A percentile compares a stretch with the other conserved stretches of the same genome.
Evolutionary conservation across 2,888 invertebrate genomes (phyloP).

Genomic region (Papilio protenor): DNA sequence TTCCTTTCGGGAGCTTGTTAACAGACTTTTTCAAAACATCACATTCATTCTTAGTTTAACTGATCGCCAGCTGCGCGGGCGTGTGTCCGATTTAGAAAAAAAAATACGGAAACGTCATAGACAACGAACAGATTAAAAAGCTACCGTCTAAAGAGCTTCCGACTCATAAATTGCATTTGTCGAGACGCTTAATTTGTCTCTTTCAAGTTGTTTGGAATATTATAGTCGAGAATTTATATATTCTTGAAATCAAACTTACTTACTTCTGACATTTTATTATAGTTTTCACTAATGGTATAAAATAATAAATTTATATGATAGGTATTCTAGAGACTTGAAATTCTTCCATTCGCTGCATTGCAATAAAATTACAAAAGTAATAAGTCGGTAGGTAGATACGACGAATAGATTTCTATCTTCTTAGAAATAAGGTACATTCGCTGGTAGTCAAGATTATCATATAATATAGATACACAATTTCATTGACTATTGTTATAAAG

Average conservation of each 20-base stretch:
- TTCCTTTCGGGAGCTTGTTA: constrained; percentile 65
- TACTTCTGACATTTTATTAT: neutral
- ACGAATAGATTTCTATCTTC: no score
- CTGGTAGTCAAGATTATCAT: no score
- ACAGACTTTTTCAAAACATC: constrained; percentile 57
- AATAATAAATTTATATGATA: neutral
- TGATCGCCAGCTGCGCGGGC: constrained; percentile 70
- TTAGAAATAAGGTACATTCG: no score
- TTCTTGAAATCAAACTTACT: neutral
- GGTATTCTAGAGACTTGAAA: no score
- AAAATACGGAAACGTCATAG: constrained; percentile 59
- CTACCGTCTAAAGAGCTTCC: constrained; percentile 55
- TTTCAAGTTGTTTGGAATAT: constrained; percentile 29
- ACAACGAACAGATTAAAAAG: constrained; percentile 55
- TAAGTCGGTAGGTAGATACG: no score
- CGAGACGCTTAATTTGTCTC: constrained; percentile 41
- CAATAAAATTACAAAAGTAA: no score
- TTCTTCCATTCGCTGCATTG: no score
- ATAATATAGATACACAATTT: no score
- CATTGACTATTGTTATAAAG: no score
- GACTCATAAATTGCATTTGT: constrained; percentile 50
- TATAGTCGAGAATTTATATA: neutral
- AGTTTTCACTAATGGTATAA: neutral
- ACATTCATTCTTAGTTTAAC: constrained; percentile 55
- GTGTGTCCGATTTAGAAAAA: constrained; percentile 66